Percentiles rank a stretch among this genome's conserved stretches.
phyloP scores from a whole-genome alignment of 2,113 vertebrate genomes.

The Chunga burmeisteri region DNA sequence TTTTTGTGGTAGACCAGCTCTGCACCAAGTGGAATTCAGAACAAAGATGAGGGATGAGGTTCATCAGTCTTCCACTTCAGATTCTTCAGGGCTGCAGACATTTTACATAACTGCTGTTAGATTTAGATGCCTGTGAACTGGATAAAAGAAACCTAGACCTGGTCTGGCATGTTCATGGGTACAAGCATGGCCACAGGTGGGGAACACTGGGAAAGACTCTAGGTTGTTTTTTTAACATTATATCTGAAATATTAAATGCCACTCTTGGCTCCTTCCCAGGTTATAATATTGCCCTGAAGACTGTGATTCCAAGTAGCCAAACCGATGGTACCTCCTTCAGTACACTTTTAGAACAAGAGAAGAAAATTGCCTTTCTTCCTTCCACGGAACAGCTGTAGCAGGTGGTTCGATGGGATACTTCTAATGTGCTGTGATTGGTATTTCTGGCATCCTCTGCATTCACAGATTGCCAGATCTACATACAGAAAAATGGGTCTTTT shows the following conservation, averaged over 20 bases:
- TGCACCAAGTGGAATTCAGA: not conserved
- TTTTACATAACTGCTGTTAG: not conserved
- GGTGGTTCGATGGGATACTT: not conserved
- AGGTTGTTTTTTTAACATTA: not conserved
- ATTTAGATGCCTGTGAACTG: not conserved
- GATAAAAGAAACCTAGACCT: not conserved
- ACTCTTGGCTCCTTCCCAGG: not conserved
- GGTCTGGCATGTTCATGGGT: not conserved
- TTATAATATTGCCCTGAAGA: not conserved
- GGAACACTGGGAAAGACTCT: not conserved
- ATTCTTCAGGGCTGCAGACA: not conserved
- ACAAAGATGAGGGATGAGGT: not conserved
- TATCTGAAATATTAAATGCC: not conserved
- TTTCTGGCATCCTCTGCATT: not conserved
- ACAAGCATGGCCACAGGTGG: not conserved
- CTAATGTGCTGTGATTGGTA: not conserved
- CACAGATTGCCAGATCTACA: not conserved
- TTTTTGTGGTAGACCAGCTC: not conserved
- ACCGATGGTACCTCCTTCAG: not conserved
- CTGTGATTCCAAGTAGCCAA: not conserved
- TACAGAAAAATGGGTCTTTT: not conserved
- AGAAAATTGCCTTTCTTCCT: not conserved
- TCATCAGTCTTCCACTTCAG: not conserved
- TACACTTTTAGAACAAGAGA: not conserved
- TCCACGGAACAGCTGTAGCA: not conserved